Evolutionary conservation across 2,797 vertebrate genomes (phyloP), one percentile per base, ranked within the genome.

Genomic region (Acanthornis magna): DNA sequence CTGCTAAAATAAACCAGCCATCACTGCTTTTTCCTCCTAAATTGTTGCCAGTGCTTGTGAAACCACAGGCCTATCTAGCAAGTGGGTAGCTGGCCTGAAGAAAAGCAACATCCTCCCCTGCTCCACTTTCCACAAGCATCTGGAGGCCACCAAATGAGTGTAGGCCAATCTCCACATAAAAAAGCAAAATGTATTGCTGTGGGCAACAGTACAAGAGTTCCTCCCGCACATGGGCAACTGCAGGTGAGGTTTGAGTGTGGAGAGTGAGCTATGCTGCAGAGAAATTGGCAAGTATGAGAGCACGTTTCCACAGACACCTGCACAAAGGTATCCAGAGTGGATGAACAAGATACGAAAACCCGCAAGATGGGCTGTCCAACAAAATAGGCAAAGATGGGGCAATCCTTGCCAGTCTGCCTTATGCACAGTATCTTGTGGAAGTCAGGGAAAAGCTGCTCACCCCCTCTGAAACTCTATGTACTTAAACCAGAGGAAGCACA

Each of bases 181-280:
- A 84, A 91, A 66, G 26, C 21, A 62, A 82, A 68, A 70, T 34
- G 8, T 38, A 73, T 51, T 34, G 40, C 45, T 86, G 61, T 42
- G 23, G 54, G 70, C 32, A 90, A 77, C 23, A 43, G 23, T 19
- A 32, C 0, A 1, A 77, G 45, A 86, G 43, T 30, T 68, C 50
- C 30, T 72, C 40, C 47, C 20, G 34, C 22, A 38, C 8, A 4
- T 7, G 16, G 29, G 26, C 15, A 7, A 53, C 19, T 25, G 11
- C 17, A 67, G 62, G 25, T 7, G 3, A 89, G 18, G 38, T 5
- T 1, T 0, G 0, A 80, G 40, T 5, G 2, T 18, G 57, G 16
- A 91, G 53, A 53, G 14, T 0, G 0, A 78, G 53, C 32, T 34
- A 29, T 0, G 1, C 45, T 54, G 23, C 43, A 50, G 61, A 58